Evolutionary conservation across 2,797 vertebrate species (phyloP).

Genomic region (Pipistrellus kuhlii): DNA sequence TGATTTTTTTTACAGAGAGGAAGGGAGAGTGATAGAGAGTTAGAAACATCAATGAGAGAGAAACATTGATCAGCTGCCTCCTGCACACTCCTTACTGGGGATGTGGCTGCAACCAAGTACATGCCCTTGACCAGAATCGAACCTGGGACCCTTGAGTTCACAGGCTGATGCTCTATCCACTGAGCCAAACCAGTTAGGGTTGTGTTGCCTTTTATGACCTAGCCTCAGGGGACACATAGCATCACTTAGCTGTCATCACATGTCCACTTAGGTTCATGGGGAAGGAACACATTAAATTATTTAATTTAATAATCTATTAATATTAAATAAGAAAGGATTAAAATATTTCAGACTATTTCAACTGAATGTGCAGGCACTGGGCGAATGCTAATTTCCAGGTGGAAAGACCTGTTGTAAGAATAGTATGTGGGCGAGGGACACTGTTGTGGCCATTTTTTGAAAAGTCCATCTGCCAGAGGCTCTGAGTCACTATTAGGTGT

Average conservation of each 20-base stretch:
- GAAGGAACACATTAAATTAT: background rate
- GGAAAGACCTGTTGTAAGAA: background rate
- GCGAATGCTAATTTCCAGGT: too few species aligned
- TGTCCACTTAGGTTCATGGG: background rate
- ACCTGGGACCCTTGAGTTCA: too few species aligned
- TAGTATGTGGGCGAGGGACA: rapidly evolving
- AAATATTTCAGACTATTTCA: background rate
- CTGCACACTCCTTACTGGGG: too few species aligned
- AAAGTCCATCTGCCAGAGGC: background rate
- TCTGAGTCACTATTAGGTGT: background rate
- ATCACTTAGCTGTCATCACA: background rate
- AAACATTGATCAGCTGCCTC: too few species aligned
- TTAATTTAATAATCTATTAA: too few species aligned
- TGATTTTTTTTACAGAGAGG: too few species aligned
- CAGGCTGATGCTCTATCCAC: too few species aligned
- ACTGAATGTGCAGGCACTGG: background rate
- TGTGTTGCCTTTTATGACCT: background rate
- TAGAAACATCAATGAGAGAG: too few species aligned
- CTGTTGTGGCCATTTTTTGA: background rate
- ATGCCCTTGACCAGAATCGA: too few species aligned
- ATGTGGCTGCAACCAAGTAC: too few species aligned
- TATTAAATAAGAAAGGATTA: background rate
- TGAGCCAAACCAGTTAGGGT: too few species aligned
- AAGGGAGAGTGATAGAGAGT: too few species aligned
- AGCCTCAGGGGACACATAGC: background rate